Percentiles rank a stretch among this genome's conserved stretches.
These are phyloP conservation scores for Rhopalosiphum nymphaeae DNA, from an alignment of 2,888 invertebrate genomes.

Conservation along the genomic window DNA sequence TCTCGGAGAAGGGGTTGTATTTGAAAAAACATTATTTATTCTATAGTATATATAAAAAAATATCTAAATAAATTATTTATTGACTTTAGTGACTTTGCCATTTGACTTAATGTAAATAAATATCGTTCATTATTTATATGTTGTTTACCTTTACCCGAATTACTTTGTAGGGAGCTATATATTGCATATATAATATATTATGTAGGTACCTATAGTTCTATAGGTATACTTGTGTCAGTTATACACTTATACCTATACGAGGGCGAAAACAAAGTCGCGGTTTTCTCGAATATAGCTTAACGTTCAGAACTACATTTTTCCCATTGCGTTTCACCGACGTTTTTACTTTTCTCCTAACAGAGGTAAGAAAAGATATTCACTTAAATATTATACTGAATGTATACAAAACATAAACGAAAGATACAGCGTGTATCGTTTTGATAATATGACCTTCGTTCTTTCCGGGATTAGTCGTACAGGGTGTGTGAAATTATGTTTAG, in stretches of 20 bases:
- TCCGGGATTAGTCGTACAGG: neutral
- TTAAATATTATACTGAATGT: neutral
- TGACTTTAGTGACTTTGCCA: neutral
- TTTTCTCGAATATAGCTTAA: neutral
- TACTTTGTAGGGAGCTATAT: neutral
- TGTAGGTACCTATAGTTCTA: neutral
- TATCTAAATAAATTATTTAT: neutral
- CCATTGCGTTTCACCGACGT: neutral
- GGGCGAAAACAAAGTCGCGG: neutral
- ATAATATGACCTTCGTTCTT: neutral
- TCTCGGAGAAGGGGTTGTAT: neutral
- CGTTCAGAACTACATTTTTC: neutral
- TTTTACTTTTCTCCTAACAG: neutral
- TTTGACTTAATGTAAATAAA: neutral
- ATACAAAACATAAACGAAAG: neutral
- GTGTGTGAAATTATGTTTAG: neutral
- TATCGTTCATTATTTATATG: neutral
- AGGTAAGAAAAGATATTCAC: neutral
- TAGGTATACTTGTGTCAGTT: neutral
- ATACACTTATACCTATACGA: neutral
- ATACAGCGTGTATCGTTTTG: neutral
- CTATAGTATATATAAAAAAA: neutral
- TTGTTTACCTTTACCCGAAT: neutral
- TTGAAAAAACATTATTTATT: slow-evolving; percentile 5
- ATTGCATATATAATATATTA: neutral